Evolutionary conservation across 2,113 vertebrate genomes (phyloP).

Genomic region (Pao palembangensis): DNA sequence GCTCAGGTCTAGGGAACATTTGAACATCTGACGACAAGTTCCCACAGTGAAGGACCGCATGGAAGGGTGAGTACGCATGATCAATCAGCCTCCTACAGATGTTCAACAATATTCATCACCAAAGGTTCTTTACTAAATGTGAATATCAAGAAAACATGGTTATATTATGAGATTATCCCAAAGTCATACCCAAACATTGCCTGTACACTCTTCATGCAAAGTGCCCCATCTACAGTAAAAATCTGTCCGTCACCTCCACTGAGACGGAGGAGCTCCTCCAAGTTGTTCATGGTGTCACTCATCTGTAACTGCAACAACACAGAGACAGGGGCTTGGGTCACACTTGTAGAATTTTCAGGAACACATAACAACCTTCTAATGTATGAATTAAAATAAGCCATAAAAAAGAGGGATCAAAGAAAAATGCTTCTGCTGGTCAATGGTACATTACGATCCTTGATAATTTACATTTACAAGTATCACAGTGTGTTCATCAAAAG

Average conservation of each 20-base stretch:
- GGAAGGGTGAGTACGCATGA: slow-evolving; percentile 92
- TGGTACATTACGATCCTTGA: no score
- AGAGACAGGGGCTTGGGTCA: neutral
- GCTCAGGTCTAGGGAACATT: slow-evolving; percentile 95
- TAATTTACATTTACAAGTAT: no score
- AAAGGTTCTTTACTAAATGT: neutral
- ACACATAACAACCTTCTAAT: no score
- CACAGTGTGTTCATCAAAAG: neutral
- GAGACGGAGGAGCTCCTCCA: slow-evolving; percentile 88
- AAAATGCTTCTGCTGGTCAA: no score
- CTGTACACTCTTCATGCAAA: slow-evolving; percentile 97
- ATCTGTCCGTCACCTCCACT: slow-evolving; percentile 95
- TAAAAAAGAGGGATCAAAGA: no score
- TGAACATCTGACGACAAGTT: slow-evolving; percentile 94
- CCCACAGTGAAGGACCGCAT: slow-evolving; percentile 92
- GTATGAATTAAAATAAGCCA: no score
- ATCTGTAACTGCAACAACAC: slow-evolving; percentile 82
- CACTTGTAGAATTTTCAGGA: neutral
- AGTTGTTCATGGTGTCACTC: slow-evolving; percentile 88
- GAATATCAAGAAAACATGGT: neutral
- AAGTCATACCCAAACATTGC: slow-evolving; percentile 89
- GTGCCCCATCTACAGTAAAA: slow-evolving; percentile 90
- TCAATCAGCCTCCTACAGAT: slow-evolving; percentile 89
- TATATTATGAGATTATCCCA: neutral
- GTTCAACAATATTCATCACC: neutral